Conservation (phyloP, 1,140 invertebrate species). For the Bombus breviceps region DNA sequence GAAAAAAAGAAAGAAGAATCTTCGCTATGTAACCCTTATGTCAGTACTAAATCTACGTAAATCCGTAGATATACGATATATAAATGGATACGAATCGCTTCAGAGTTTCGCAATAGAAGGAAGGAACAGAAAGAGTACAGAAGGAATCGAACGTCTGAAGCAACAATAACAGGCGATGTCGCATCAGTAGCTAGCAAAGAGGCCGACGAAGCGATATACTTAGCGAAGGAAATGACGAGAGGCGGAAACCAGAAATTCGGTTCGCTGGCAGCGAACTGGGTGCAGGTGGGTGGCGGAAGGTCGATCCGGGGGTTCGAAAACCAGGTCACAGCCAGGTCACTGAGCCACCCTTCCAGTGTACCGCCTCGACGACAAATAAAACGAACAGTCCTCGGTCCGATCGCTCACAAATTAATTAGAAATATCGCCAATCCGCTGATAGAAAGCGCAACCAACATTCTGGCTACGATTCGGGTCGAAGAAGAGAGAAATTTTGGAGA, state of each 20-base stretch:
- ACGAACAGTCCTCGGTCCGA: constrained; percentile 31
- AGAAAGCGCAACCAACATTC: neutral
- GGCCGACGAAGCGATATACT: constrained; percentile 15
- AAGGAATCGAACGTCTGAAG: constrained; percentile 4
- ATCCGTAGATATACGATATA: no score
- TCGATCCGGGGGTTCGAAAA: constrained; percentile 60
- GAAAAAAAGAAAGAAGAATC: neutral
- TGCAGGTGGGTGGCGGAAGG: constrained; percentile 55
- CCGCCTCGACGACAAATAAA: constrained; percentile 62
- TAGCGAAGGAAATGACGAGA: constrained; percentile 27
- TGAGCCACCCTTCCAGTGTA: constrained; percentile 52
- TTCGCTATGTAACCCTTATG: neutral
- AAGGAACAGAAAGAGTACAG: neutral
- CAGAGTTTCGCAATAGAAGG: neutral
- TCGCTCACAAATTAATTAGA: constrained; percentile 66
- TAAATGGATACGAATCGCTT: neutral
- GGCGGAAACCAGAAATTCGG: constrained; percentile 67
- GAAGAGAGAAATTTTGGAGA: neutral
- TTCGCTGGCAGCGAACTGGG: constrained; percentile 56
- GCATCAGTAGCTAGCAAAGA: neutral
- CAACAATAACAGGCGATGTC: constrained; percentile 12
- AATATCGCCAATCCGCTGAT: constrained; percentile 49
- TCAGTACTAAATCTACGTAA: neutral
- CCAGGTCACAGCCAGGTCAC: constrained; percentile 66
- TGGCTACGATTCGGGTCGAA: neutral